phyloP scores from a whole-genome alignment of 1,140 invertebrate species.

The Coboldia fuscipes region DNA sequence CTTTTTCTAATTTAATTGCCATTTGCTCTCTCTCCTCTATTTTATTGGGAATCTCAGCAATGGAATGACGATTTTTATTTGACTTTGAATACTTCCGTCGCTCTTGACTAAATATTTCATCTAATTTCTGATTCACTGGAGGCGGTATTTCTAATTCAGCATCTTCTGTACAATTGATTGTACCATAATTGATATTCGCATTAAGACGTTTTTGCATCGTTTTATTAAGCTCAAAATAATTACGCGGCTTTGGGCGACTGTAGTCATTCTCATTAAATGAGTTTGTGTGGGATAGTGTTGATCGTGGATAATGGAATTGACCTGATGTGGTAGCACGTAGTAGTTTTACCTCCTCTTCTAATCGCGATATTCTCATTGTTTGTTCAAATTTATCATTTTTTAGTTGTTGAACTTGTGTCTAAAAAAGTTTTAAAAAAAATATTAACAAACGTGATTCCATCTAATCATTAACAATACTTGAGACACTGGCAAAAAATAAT shows the following conservation, averaged over 20 bases:
- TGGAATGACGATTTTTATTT: not conserved
- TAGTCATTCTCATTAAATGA: conserved; percentile 13
- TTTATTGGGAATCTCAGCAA: not conserved
- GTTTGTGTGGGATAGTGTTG: not conserved
- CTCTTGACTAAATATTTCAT: not conserved
- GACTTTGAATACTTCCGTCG: not conserved
- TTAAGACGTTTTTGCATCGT: conserved; percentile 5
- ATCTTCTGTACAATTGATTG: conserved; percentile 12
- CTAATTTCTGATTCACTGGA: not conserved
- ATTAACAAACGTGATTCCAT: not conserved
- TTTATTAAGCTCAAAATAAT: conserved; percentile 3
- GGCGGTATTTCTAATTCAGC: conserved; percentile 10
- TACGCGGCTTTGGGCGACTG: conserved; percentile 7
- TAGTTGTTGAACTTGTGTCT: conserved; percentile 14
- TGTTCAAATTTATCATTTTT: conserved; percentile 15
- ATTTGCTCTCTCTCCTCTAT: too few species aligned
- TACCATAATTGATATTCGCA: conserved; percentile 17
- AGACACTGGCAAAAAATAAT: too few species aligned
- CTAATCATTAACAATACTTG: too few species aligned
- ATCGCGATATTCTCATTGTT: conserved; percentile 14
- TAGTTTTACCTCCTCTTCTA: conserved; percentile 19
- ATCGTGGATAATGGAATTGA: not conserved
- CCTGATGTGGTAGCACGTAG: conserved; percentile 11
- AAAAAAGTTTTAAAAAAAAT: not conserved
- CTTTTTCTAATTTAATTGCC: conserved; percentile 9